Percentiles rank a stretch among this genome's conserved stretches.
These are phyloP conservation scores for Caenorhabditis tropicalis DNA, from an alignment of 1,140 invertebrate genomes.

Conservation along the genomic window DNA sequence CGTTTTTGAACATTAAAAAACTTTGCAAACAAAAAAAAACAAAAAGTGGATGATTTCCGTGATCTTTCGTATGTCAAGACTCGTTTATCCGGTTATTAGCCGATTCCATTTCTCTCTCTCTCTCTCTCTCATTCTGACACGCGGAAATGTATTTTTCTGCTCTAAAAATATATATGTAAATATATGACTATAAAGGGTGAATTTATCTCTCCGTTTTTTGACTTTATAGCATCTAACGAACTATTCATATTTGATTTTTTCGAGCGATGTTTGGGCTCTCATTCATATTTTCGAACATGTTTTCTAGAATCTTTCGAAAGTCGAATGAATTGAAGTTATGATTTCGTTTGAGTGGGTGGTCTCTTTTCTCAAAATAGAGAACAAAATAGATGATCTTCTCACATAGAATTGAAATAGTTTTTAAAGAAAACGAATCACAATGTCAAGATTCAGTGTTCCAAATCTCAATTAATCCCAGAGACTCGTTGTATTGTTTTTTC, in stretches of 20 bases:
- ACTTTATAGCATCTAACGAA: neutral
- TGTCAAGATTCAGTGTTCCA: no score
- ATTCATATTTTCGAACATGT: neutral
- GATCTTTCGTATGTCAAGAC: slow-evolving; percentile 17
- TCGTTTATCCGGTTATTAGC: slow-evolving; percentile 38
- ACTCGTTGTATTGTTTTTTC: no score
- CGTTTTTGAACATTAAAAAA: neutral
- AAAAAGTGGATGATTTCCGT: neutral
- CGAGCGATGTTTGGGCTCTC: neutral
- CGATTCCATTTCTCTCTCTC: neutral
- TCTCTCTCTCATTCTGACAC: neutral
- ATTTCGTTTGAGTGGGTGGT: neutral
- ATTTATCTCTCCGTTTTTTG: neutral
- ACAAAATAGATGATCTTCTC: neutral
- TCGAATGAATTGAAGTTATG: neutral
- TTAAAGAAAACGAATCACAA: neutral
- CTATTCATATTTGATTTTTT: neutral
- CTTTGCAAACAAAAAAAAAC: neutral
- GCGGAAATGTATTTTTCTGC: neutral
- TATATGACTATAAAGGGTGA: neutral
- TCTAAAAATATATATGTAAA: neutral
- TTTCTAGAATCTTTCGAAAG: neutral
- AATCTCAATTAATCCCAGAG: no score
- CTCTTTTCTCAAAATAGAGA: neutral
- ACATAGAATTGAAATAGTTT: neutral